Base-by-base conservation (phyloP, 2,113 vertebrate genomes). In the Nerophis ophidion region DNA sequence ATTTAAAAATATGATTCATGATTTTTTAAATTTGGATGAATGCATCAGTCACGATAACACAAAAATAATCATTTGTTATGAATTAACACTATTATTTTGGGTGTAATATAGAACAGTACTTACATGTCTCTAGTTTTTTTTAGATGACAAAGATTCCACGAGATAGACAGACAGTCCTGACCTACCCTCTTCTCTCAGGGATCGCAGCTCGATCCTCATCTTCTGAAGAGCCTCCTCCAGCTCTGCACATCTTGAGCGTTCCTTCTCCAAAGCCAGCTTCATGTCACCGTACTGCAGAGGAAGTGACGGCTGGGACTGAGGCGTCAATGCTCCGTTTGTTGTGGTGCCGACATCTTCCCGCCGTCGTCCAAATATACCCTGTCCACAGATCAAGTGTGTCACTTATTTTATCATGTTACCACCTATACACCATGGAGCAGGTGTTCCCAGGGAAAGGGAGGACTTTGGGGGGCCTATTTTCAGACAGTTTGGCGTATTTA, bases 191-290 rank as follows among this genome's bases (percentile, higher is more conserved):
- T 98, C 97, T 75, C 96, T 90, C 61, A 97, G 91, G 5, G 94
- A 94, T 54, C 96, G 91, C 65, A 99, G 92, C 73, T 99, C 97
- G 59, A 98, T 94, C 82, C 95, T 93, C 79, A 96, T 97, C 89
- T 99, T 99, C 88, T 98, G 96, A 70, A 99, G 90, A 67, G 94
- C 95, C 58, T 98, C 97, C 82, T 99, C 97, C 55, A 99, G 92
- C 84, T 99, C 96, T 1, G 91, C 91, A 59, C 94, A 96, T 67
- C 95, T 91, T n/a, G 91, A 92, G 61, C 96, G 93, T 89, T 99
- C 97, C 86, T 97, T 98, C 79, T 99, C 97, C 87, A 98, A 86
- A 44, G 97, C 97, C 63, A 92, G 84, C 86, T 98, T 98, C 93
- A 99, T 93, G 85, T 99, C 96, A 78, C 92, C 91, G 81, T 99